phyloP scores from a whole-genome alignment of 2,113 vertebrate genomes.

The Pholis gunnellus region DNA sequence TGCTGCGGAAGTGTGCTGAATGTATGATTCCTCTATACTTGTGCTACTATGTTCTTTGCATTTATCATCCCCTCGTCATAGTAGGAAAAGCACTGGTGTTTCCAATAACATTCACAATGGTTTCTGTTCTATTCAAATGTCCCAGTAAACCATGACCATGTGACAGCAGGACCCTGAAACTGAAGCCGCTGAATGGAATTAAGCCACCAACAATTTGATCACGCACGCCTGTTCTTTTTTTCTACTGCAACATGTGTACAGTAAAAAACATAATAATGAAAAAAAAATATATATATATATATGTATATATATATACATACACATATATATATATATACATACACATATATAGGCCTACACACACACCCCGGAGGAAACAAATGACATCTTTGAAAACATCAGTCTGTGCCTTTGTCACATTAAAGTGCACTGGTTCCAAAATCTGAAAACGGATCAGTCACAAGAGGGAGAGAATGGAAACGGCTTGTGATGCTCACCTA shows the following conservation, averaged over 20 bases:
- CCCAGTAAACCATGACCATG: background rate
- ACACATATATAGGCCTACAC: too few species aligned
- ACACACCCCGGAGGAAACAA: background rate
- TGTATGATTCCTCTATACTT: background rate
- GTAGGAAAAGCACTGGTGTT: background rate
- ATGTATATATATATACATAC: too few species aligned
- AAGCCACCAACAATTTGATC: too few species aligned
- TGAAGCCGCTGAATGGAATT: background rate
- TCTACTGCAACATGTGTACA: background rate
- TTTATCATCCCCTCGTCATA: background rate
- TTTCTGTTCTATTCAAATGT: background rate
- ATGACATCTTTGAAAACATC: slow-evolving; percentile 1
- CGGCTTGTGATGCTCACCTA: background rate
- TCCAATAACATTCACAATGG: background rate
- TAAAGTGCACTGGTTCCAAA: slow-evolving; percentile 4
- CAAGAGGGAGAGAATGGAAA: background rate
- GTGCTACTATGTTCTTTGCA: background rate
- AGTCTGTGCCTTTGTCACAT: slow-evolving; percentile 3
- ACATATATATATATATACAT: too few species aligned
- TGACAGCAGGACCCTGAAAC: background rate
- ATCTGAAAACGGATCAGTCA: slow-evolving; percentile 37
- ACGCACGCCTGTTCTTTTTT: background rate
- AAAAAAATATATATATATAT: too few species aligned
- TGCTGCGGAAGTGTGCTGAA: background rate
- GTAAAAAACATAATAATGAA: background rate